Evolutionary conservation across 2,113 vertebrate genomes (phyloP), one percentile per base, ranked within the genome.

Genomic region (Lucifuga dentata): DNA sequence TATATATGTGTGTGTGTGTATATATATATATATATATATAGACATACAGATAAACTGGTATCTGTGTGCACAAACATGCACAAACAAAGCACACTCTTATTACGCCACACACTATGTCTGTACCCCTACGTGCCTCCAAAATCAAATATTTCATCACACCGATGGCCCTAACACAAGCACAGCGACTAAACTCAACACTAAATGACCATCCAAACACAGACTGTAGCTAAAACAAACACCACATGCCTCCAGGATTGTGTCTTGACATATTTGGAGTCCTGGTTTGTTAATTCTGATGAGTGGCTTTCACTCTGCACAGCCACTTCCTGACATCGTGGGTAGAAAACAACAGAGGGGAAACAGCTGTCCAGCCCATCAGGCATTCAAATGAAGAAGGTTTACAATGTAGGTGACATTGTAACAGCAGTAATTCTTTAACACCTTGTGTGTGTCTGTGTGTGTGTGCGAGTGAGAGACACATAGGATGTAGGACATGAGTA

Each of bases 191-290:
- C 29, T 43, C 32, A 40, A 80, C 58, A 62, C 21, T 17, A 73
- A 44, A 69, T n/a, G 58, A 45, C 1, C 26, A 38, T 66, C 40
- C 53, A 41, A 35, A 20, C 6, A 11, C 5, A 45, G 48, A 33
- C 10, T 29, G 56, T 10, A 33, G 56, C 46, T 33, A 21, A 58
- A 64, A 51, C 56, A 81, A 69, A 73, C 45, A 74, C 24, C 17
- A 11, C 10, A 26, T 19, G 35, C 38, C 48, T 55, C 39, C 38
- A 38, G 35, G 45, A 73, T 73, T 55, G 50, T 5, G 23, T 51
- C 38, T 59, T 51, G 46, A 71, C 46, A 74, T 76, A 63, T 77
- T 61, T 58, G 56, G 59, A 13, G 13, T 60, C 39, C 39, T 38
- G 41, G 51, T 76, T 65, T 58, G 36, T 62, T 76, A 53, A 40